These are phyloP conservation scores for Drosophila neotestacea DNA, from an alignment of 2,888 invertebrate species.

Conservation along the genomic window DNA sequence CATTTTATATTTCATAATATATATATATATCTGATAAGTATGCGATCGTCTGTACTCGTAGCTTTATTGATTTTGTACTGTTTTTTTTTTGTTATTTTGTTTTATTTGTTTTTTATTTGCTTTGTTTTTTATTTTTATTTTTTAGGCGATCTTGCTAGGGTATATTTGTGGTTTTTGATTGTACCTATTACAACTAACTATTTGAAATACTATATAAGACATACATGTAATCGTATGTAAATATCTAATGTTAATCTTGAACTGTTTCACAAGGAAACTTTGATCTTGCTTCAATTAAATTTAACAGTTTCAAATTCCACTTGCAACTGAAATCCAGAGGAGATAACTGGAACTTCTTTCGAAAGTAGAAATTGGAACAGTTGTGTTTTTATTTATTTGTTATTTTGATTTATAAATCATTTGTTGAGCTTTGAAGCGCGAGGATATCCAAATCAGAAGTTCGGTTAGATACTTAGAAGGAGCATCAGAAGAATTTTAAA, in stretches of 20 bases:
- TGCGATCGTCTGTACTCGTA: slow-evolving; percentile 2
- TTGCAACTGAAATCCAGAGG: neutral
- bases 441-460: slow-evolving; percentile 42
- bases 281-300: neutral
- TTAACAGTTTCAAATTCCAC: neutral
- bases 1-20: neutral
- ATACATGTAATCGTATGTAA: neutral
- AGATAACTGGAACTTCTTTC: neutral
- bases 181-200: slow-evolving; percentile 16
- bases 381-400: neutral
- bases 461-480: slow-evolving; percentile 21
- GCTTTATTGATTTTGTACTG: slow-evolving; percentile 41
- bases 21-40: neutral
- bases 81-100: slow-evolving; percentile 13
- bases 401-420: neutral
- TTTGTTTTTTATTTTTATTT: slow-evolving; percentile 13
- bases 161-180: slow-evolving; percentile 7
- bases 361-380: neutral
- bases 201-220: neutral
- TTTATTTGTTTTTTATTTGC: slow-evolving; percentile 7
- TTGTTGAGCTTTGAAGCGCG: slow-evolving; percentile 15
- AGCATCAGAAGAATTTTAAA: slow-evolving; percentile 37
- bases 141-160: slow-evolving; percentile 35
- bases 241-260: slow-evolving; percentile 5
- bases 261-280: neutral